Evolutionary conservation across 2,113 vertebrate genomes (phyloP), one percentile per base, ranked within the genome.

Genomic region (Corynorhinus townsendii): DNA sequence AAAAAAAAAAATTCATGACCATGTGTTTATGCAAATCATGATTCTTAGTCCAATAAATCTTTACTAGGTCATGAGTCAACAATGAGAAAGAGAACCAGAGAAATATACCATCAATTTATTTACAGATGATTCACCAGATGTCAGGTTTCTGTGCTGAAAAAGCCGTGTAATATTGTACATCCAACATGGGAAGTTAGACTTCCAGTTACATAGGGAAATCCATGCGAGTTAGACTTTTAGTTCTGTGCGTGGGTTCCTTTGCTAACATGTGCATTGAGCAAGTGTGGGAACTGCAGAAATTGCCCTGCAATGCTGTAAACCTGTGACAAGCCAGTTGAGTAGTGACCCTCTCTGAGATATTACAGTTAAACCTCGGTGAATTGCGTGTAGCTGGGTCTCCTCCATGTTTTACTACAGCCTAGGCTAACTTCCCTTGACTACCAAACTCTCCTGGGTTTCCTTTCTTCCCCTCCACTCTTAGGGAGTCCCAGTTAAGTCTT

Each of bases 1-100:
- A 86, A 33, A 82, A 86, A 33, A 83, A 76, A 83, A 77, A 28
- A 66, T 45, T 94, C 49, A 81, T 69, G 38, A 54, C 26, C 52
- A n/a, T 38, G 66, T 68, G 24, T n/a, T 80, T 91, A 89, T 85
- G 30, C 66, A 88, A 90, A 69, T 90, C 68, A 66, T 59, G 72
- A 82, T 86, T 59, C 47, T 76, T 87, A 22, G 72, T 76, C 12
- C 28, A 84, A 11, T 49, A 86, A n/a, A 72, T 87, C 71, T 71
- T 91, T 86, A 91, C 49, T 11, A n/a, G 85, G 19, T 69, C 76
- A 56, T 43, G 22, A 93, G 72, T 94, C 81, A 73, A 43, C 43
- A 87, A 49, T 5, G 11, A 75, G 56, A 68, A 26, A 43, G 14
- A 62, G 38, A 93, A 69, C 7, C 72, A 86, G 28, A 81, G 68